Conservation (phyloP, 2,888 invertebrate genomes). For the Acronicta aceris region DNA sequence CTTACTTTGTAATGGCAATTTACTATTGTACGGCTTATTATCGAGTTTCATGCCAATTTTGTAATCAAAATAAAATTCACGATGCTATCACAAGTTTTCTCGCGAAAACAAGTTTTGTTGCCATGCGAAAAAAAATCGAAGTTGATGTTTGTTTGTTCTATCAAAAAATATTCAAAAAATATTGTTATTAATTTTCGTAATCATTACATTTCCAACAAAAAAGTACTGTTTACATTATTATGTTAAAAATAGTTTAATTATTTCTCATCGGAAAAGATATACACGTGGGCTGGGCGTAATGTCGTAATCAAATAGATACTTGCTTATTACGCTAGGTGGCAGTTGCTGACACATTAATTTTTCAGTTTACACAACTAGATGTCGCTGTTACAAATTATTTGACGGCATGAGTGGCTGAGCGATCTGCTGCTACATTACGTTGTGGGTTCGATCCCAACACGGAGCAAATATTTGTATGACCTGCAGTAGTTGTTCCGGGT, state of each 20-base stretch:
- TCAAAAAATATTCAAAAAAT: not conserved
- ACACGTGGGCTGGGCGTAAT: too few species aligned
- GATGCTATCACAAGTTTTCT: constrained; percentile 82
- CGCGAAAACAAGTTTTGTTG: constrained; percentile 86
- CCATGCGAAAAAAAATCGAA: constrained; percentile 66
- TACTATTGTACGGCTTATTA: constrained; percentile 59
- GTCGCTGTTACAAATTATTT: not conserved
- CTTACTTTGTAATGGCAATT: constrained; percentile 50
- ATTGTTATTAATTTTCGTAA: not conserved
- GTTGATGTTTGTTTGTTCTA: constrained; percentile 4
- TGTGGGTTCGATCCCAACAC: too few species aligned
- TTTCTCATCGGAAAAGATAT: too few species aligned
- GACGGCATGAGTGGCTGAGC: too few species aligned
- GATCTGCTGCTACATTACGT: too few species aligned
- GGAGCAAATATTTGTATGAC: too few species aligned
- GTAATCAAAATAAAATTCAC: constrained; percentile 83
- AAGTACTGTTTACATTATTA: not conserved
- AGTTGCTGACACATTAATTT: not conserved
- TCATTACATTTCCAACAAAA: too few species aligned
- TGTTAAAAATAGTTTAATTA: too few species aligned
- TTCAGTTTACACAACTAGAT: constrained; percentile 3
- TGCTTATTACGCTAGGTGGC: not conserved
- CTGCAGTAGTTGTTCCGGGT: too few species aligned
- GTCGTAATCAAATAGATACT: not conserved
- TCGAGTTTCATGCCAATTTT: constrained; percentile 72